A percentile compares a stretch with the other conserved stretches of the same genome.
phyloP scores from a whole-genome alignment of 2,888 invertebrate genomes.

The Osedax fenrisi region DNA sequence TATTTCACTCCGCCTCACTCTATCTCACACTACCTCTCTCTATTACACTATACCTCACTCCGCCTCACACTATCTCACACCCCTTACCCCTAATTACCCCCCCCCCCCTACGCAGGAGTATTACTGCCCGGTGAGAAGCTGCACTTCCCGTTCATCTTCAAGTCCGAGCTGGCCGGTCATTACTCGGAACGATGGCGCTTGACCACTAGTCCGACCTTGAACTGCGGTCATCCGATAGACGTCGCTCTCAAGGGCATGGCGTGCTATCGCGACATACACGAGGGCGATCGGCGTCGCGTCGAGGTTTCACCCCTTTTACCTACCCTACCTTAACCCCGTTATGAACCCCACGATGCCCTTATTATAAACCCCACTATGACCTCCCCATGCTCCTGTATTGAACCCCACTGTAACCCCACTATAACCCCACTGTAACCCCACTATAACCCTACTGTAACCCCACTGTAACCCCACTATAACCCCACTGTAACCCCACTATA shows the following conservation, averaged over 20 bases:
- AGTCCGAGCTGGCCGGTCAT: constrained; percentile 49
- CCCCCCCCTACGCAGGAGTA: constrained; percentile 39
- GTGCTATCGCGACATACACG: constrained; percentile 45
- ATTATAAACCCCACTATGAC: too few species aligned
- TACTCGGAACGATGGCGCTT: constrained; percentile 50
- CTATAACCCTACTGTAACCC: neutral
- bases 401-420: neutral
- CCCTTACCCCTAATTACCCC: neutral
- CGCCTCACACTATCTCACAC: neutral
- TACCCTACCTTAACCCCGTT: neutral
- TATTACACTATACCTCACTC: neutral
- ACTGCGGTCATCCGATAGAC: constrained; percentile 46
- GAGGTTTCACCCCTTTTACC: neutral
- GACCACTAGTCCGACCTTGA: constrained; percentile 47
- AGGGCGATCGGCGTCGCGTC: neutral
- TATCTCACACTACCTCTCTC: neutral
- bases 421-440: neutral
- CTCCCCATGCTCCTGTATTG: neutral
- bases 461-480: too few species aligned
- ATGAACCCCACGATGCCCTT: neutral
- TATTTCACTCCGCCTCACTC: neutral
- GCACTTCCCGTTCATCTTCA: constrained; percentile 50
- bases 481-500: too few species aligned
- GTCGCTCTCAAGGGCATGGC: constrained; percentile 48
- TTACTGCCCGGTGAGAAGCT: constrained; percentile 49